Evolutionary conservation across 2,888 invertebrate species (phyloP).

Genomic region (Homarus gammarus): DNA sequence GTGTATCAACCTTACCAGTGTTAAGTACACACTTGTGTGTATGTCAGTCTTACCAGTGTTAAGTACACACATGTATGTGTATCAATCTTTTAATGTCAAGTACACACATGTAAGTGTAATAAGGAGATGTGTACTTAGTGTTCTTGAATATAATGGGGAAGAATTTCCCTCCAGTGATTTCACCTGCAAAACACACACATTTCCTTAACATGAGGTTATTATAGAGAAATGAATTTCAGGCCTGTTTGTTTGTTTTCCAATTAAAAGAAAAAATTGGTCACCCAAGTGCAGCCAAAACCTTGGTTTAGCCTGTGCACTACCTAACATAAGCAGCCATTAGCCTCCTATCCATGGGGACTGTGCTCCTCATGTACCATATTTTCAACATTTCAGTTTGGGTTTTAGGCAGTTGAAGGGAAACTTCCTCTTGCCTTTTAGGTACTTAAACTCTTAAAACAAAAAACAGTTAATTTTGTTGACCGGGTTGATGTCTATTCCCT

Average conservation of each 20-base stretch:
- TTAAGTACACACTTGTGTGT: constrained; percentile 30
- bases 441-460: no score
- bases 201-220: not conserved
- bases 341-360: not conserved
- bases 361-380: not conserved
- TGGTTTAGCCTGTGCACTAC: not conserved
- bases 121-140: constrained; percentile 35
- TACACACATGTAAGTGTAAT: constrained; percentile 31
- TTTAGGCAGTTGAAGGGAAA: not conserved
- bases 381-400: not conserved
- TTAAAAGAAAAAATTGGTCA: not conserved
- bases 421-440: no score
- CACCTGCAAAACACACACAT: not conserved
- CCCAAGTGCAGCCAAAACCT: not conserved
- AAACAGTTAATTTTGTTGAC: no score
- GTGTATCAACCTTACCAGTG: constrained; percentile 41
- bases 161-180: not conserved
- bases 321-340: not conserved
- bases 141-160: not conserved
- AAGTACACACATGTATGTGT: constrained; percentile 37
- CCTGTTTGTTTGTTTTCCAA: not conserved
- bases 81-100: not conserved
- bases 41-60: constrained; percentile 44
- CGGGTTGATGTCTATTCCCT: no score
- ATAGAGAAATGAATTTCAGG: not conserved